Evolutionary conservation across 2,888 invertebrate species (phyloP), one percentile per base, ranked within the genome.

Genomic region (Arge pagana): DNA sequence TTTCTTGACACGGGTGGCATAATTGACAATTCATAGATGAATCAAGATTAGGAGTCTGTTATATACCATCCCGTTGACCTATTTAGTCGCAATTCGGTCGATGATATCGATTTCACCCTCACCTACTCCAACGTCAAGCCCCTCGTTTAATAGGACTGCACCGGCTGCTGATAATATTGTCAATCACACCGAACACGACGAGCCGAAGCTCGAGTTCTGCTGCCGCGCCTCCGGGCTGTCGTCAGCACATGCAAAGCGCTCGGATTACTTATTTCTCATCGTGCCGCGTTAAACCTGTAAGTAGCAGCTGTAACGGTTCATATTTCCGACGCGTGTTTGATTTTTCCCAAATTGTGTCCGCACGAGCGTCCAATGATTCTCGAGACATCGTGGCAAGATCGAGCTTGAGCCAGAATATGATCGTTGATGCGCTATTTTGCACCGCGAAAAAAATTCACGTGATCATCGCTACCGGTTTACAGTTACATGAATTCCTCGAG

Each of bases 61-160:
- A n/a, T n/a, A 23, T 33, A 26, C 18, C 31, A 42, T 21, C 42
- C 42, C 23, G 35, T 45, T 45, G 45, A 33, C 33, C 33, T 35
- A 45, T 19, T 24, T 33, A 33, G 15, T 18, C 35, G 21, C 35
- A 33, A 15, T 24, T 15, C 45, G 23, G 15, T 45, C 33, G 35
- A 45, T 45, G 18, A 33, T 24, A 18, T 21, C 33, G 30, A 45
- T 45, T 45, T 13, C 33, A n/a, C 45, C 35, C 23, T 33, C 23
- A 4, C 42, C 28, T n/a, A 26, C 15, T 15, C 33, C 11, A 33
- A n/a, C 11, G n/a, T n/a, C n/a, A n/a, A 3, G 13, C 26, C 28
- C 28, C 42, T 30, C 11, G 10, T 11, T 30, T 15, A 13, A 31
- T 33, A 24, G n/a, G n/a, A n/a, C 31, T 45, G 33, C 45, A 35